Evolutionary conservation across 2,113 vertebrate species (phyloP).

Genomic region (Planiliza haematocheilus): DNA sequence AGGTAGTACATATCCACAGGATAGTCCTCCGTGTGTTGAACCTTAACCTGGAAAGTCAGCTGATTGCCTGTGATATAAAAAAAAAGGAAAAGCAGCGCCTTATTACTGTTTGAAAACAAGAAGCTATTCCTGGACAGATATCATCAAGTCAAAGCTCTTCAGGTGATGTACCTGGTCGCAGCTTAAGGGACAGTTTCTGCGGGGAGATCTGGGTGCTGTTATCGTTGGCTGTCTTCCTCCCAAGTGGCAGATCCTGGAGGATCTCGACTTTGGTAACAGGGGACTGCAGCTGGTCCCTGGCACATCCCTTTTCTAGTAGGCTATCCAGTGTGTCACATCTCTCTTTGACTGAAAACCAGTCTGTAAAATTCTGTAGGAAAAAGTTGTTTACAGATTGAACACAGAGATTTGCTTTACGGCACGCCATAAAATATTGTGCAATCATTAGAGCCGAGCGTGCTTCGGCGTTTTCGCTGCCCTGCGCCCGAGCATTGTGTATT

Average conservation of each 20-base stretch:
- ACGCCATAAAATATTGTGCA: neutral
- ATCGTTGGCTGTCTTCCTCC: slow-evolving; percentile 75
- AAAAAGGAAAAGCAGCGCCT: slow-evolving; percentile 15
- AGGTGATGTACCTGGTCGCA: slow-evolving; percentile 87
- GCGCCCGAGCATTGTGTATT: neutral
- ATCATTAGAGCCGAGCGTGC: neutral
- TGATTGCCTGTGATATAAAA: slow-evolving; percentile 81
- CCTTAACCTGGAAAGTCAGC: slow-evolving; percentile 90
- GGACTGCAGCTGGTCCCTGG: slow-evolving; percentile 84
- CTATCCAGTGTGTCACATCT: slow-evolving; percentile 89
- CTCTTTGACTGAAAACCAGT: slow-evolving; percentile 82
- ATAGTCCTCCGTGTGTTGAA: slow-evolving; percentile 94
- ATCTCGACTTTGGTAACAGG: slow-evolving; percentile 85
- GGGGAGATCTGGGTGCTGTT: slow-evolving; percentile 92
- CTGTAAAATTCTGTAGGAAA: slow-evolving; percentile 91
- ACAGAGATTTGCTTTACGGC: neutral
- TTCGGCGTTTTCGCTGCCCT: neutral
- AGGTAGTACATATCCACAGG: slow-evolving; percentile 98
- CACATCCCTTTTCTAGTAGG: slow-evolving; percentile 89
- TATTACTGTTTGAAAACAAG: slow-evolving; percentile 8
- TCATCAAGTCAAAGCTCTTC: neutral
- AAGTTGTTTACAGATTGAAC: neutral
- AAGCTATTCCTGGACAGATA: neutral
- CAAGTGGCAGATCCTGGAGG: slow-evolving; percentile 84
- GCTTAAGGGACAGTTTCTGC: slow-evolving; percentile 89